Evolutionary conservation across 2,888 invertebrate genomes (phyloP).

Genomic region (Brachylomia viminalis): DNA sequence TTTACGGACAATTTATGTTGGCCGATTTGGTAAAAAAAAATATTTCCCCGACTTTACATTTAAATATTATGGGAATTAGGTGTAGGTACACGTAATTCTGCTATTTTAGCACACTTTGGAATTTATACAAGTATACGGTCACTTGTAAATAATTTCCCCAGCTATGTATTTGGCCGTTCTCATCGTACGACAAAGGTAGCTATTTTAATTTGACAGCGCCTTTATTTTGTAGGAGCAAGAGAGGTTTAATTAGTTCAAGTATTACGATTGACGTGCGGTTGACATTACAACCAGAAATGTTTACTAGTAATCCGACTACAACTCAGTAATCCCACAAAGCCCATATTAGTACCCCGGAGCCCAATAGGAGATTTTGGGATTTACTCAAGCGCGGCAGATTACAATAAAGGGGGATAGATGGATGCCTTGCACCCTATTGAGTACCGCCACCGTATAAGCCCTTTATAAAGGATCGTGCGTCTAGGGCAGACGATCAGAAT

Average conservation of each 20-base stretch:
- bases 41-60: neutral
- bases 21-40: neutral
- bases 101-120: neutral
- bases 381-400: no score
- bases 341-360: no score
- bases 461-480: no score
- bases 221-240: neutral
- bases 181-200: neutral
- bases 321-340: neutral
- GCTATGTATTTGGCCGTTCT: constrained; percentile 6
- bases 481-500: no score
- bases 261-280: neutral
- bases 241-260: neutral
- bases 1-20: neutral
- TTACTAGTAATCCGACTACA: neutral
- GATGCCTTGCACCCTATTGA: no score
- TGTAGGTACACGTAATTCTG: neutral
- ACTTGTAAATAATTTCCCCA: constrained; percentile 4
- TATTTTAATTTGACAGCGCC: neutral
- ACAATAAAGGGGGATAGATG: no score
- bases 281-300: neutral
- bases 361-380: no score
- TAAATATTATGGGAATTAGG: neutral
- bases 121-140: neutral
- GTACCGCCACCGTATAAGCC: no score